Evolutionary conservation across 2,113 vertebrate genomes (phyloP), one percentile per base, ranked within the genome.

Genomic region (Arvicanthis niloticus): DNA sequence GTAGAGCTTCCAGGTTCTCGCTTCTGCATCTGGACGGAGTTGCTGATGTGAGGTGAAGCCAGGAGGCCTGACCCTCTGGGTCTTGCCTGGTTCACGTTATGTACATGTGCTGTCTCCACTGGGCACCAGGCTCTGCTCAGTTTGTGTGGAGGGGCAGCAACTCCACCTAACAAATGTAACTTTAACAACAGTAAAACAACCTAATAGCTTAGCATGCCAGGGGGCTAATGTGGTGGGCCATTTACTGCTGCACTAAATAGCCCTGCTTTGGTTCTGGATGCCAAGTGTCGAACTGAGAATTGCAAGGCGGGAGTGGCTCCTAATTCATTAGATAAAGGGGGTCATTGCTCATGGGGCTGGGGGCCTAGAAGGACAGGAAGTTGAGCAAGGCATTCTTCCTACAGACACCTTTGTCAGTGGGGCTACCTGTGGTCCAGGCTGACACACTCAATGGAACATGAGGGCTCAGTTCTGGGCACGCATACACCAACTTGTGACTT

Each of bases 211-310:
- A 29, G 98, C 99, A 75, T 98, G 98, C 99, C 98, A 97, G 99
- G 99, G 98, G 98, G 98, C 98, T 99, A 99, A 99, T 98, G 98
- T 96, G 98, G 98, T 91, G 96, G 98, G 98, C 98, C 98, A 99
- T 99, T 99, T 99, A 98, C 98, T 95, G 98, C 98, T 98, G 98
- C 98, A 98, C 98, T 99, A 98, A 99, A 98, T 98, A 99, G 99
- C 98, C 98, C 97, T 96, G 97, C 98, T 98, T 99, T 98, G 98
- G 97, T 98, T 98, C 98, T 97, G 98, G 93, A 45, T 98, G 98
- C 98, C 99, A 99, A 99, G 98, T 99, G 98, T 98, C 85, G 98
- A 98, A 98, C 98, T 98, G 99, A 99, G 99, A 98, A 98, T 98
- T 99, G 98, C 98, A 98, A 98, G 98, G 97, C 98, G 97, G 97